These are phyloP conservation scores for Pachypsylla venusta DNA, from an alignment of 1,140 invertebrate species.

Conservation along the genomic window DNA sequence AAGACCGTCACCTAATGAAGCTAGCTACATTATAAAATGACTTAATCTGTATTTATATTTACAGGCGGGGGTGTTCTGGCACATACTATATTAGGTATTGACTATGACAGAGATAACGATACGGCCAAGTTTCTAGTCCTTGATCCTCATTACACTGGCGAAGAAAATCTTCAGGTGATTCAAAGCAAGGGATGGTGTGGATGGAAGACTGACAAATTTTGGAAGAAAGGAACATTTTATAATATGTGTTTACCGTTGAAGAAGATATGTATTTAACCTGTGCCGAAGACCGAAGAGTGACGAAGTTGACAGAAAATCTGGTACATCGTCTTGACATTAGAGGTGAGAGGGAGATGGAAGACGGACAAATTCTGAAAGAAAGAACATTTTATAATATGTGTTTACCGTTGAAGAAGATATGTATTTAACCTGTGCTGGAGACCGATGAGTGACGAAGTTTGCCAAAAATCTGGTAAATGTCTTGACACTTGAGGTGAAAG, in stretches of 20 bases:
- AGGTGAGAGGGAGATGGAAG: slow-evolving; percentile 95
- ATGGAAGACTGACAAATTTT: slow-evolving; percentile 83
- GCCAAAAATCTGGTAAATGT: too few relatives aligned
- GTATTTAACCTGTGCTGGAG: too few relatives aligned
- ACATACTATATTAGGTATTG: slow-evolving; percentile 92
- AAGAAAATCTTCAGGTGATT: slow-evolving; percentile 52
- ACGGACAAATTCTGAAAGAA: slow-evolving; percentile 78
- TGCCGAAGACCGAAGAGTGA: too few relatives aligned
- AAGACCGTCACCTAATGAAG: too few relatives aligned
- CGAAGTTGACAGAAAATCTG: too few relatives aligned
- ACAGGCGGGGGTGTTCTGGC: slow-evolving; percentile 90
- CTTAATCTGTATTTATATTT: slow-evolving; percentile 25
- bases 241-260: slow-evolving; percentile 84
- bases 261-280: slow-evolving; percentile 33
- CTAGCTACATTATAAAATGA: too few relatives aligned
- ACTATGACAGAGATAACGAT: slow-evolving; percentile 59
- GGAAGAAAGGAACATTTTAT: slow-evolving; percentile 84
- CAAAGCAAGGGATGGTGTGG: slow-evolving; percentile 80
- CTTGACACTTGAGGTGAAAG: too few relatives aligned
- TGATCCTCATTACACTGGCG: slow-evolving; percentile 94
- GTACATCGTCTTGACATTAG: too few relatives aligned
- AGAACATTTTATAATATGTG: slow-evolving; percentile 89
- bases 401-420: slow-evolving; percentile 56
- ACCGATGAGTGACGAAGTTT: too few relatives aligned
- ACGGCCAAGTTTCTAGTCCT: slow-evolving; percentile 82